Percentiles rank a stretch among this genome's conserved stretches.
These are phyloP conservation scores for Sebastes paucispinis DNA, from an alignment of 2,797 vertebrate genomes.

Conservation along the genomic window DNA sequence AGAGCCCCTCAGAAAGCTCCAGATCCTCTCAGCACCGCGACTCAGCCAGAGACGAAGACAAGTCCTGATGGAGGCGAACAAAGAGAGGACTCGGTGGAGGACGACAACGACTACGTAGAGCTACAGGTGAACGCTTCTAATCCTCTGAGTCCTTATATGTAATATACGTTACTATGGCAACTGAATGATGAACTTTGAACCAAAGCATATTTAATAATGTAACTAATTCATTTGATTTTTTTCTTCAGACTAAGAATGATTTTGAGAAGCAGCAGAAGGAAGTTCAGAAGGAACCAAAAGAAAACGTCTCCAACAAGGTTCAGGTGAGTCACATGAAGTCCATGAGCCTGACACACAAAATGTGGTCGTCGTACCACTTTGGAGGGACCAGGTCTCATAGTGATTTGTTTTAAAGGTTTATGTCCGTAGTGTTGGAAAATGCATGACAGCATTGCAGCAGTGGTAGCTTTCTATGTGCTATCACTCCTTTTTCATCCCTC, in stretches of 20 bases:
- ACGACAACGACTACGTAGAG: slow-evolving; percentile 87
- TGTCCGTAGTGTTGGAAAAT: too few relatives aligned
- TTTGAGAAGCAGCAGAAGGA: slow-evolving; percentile 71
- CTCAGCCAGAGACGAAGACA: slow-evolving; percentile 40
- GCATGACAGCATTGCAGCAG: too few relatives aligned
- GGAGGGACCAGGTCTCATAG: too few relatives aligned
- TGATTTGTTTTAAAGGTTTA: too few relatives aligned
- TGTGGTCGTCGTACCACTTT: too few relatives aligned
- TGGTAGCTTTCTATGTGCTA: too few relatives aligned
- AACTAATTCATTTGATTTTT: not conserved
- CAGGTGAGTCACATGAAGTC: slow-evolving; percentile 54
- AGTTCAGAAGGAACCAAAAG: slow-evolving; percentile 38
- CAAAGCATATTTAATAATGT: not conserved
- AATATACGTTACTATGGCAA: not conserved
- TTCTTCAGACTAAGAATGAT: slow-evolving; percentile 78
- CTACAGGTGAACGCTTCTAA: slow-evolving; percentile 77
- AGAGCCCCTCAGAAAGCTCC: slow-evolving; percentile 66
- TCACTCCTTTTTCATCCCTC: too few relatives aligned
- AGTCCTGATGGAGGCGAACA: slow-evolving; percentile 28
- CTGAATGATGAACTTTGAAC: not conserved
- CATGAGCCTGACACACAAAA: too few relatives aligned
- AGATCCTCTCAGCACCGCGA: slow-evolving; percentile 45
- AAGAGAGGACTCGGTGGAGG: slow-evolving; percentile 53
- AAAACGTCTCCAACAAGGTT: slow-evolving; percentile 31
- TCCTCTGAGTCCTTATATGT: not conserved